Percentiles rank a stretch among this genome's conserved stretches.
Evolutionary conservation across 1,140 invertebrate species (phyloP).

Genomic region (Zaprionus ornatus): DNA sequence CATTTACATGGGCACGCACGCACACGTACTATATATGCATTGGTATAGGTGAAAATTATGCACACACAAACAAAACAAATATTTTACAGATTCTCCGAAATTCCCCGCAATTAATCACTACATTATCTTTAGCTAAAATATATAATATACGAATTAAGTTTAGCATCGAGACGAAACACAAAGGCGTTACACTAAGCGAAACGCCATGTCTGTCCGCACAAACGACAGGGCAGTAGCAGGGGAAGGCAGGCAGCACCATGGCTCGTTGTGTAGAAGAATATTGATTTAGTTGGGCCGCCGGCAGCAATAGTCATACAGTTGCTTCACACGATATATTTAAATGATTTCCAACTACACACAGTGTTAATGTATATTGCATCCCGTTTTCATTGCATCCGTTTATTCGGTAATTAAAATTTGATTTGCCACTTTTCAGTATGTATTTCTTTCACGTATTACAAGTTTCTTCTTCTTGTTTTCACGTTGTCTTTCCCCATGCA

Average conservation of each 20-base stretch:
- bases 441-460: slow-evolving; percentile 75
- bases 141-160: slow-evolving; percentile 2
- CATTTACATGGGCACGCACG: slow-evolving; percentile 16
- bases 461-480: slow-evolving; percentile 65
- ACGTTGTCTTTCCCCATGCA: slow-evolving; percentile 54
- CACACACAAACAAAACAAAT: slow-evolving; percentile 69
- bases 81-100: slow-evolving; percentile 35
- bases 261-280: slow-evolving; percentile 49
- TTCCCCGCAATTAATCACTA: slow-evolving; percentile 44
- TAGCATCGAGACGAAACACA: slow-evolving; percentile 1
- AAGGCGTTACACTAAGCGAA: not conserved
- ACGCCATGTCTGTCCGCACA: slow-evolving; percentile 22
- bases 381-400: not conserved
- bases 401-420: slow-evolving; percentile 36
- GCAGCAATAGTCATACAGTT: slow-evolving; percentile 5
- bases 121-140: slow-evolving; percentile 23
- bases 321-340: slow-evolving; percentile 14
- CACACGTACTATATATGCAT: slow-evolving; percentile 11
- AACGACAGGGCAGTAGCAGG: slow-evolving; percentile 17
- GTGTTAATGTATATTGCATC: not conserved
- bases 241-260: slow-evolving; percentile 21
- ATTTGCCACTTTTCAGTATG: slow-evolving; percentile 64
- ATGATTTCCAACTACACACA: not conserved
- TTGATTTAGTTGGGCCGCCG: slow-evolving; percentile 62
- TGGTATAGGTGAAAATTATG: slow-evolving; percentile 50